Conservation (phyloP, 2,113 vertebrate species). For the Hymenochirus boettgeri region DNA sequence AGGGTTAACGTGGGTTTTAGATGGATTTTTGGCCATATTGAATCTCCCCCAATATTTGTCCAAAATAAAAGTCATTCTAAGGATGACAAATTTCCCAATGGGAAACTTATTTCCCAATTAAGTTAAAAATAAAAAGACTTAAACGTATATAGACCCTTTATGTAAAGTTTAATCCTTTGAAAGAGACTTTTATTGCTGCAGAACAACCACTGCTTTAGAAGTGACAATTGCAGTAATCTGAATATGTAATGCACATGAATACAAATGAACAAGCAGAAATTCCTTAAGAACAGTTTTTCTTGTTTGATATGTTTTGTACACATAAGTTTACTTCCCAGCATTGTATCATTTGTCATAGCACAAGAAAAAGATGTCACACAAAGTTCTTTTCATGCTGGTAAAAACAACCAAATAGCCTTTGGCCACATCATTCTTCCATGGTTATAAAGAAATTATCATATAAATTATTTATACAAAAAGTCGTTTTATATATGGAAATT, state of each 20-base stretch:
- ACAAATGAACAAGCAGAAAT: not conserved
- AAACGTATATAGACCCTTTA: too few relatives aligned
- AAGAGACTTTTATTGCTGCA: slow-evolving; percentile 24
- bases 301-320: slow-evolving; percentile 18
- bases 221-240: slow-evolving; percentile 16
- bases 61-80: too few relatives aligned
- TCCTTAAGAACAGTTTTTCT: slow-evolving; percentile 1
- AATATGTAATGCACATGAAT: slow-evolving; percentile 23
- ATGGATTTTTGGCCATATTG: too few relatives aligned
- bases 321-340: slow-evolving; percentile 22
- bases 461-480: not conserved
- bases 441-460: slow-evolving; percentile 22
- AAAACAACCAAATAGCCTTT: slow-evolving; percentile 37
- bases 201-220: slow-evolving; percentile 1
- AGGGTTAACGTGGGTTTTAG: too few relatives aligned
- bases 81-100: too few relatives aligned
- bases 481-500: too few relatives aligned
- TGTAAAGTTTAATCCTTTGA: not conserved
- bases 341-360: slow-evolving; percentile 29
- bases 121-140: too few relatives aligned
- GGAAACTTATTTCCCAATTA: too few relatives aligned
- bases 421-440: slow-evolving; percentile 15
- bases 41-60: too few relatives aligned
- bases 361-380: slow-evolving; percentile 26
- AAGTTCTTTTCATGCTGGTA: slow-evolving; percentile 35